Base-by-base conservation (phyloP, 2,888 invertebrate genomes). In the Eilema sororculum region DNA sequence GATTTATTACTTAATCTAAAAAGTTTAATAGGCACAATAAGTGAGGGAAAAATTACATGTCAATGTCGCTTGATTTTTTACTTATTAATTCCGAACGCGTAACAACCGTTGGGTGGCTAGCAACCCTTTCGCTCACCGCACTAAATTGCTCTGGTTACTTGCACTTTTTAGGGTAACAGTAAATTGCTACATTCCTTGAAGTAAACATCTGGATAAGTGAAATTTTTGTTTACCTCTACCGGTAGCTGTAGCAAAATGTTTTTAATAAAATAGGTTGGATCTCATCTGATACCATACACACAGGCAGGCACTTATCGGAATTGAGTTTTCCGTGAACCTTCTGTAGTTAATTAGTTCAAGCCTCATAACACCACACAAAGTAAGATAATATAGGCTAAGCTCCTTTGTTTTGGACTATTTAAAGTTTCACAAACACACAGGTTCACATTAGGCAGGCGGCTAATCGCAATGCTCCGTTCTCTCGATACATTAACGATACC, bases 101-200 rank as follows among this genome's bases (percentile, higher is more conserved):
- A 3, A 33, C 24, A 57, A 46, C 20, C n/a, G 33, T 65, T 37
- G 3, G 8, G 13, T 9, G n/a, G 25, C 41, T 59, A 25, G 59
- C 72, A 72, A 56, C 72, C 72, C 72, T 28, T 30, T 61, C 73
- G 65, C 41, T 24, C 37, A 63, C 66, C 81, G 68, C 74, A 85
- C 83, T 79, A 89, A 90, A 90, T 90, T 89, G 86, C 87, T 86
- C 86, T 82, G 84, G 85, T 91, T 91, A 91, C 91, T 90, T 90
- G 91, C 89, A 90, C 89, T 90, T 91, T 91, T 91, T 88, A 77
- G 76, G 72, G 81, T 76, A 78, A 78, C 65, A 62, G 72, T 68
- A 73, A 72, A 78, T 72, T 73, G 67, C 22, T 62, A 25, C 59
- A 37, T 79, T 71, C 73, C 75, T 74, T 63, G 60, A 66, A 62